A percentile compares a stretch with the other conserved stretches of the same genome.
Evolutionary conservation across 64 coral and sea anemone genomes (phyloP).

Genomic region (Porites lutea): DNA sequence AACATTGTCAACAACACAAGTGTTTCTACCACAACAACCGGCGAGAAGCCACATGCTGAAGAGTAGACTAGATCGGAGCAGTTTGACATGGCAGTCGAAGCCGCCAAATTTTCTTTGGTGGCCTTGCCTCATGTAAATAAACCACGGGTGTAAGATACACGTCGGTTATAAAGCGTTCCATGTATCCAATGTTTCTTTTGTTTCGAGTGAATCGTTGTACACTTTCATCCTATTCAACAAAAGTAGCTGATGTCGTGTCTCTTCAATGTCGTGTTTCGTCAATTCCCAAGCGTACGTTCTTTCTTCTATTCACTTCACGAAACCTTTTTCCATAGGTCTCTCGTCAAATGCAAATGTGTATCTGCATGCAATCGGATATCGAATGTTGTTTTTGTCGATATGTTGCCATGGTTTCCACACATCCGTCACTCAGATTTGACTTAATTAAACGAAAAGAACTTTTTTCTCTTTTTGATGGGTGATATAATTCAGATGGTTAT

Average conservation of each 20-base stretch:
- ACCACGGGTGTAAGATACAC: neutral
- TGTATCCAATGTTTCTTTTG: neutral
- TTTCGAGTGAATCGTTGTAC: neutral
- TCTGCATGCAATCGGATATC: conserved; percentile 34
- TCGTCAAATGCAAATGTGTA: neutral
- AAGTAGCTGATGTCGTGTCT: neutral
- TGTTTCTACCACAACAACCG: conserved; percentile 49
- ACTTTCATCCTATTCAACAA: neutral
- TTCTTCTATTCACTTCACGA: neutral
- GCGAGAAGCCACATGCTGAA: conserved; percentile 6
- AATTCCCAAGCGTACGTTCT: neutral
- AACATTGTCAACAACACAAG: conserved; percentile 75
- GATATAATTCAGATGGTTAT: neutral
- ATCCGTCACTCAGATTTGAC: neutral
- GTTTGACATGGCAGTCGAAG: neutral
- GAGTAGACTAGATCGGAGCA: conserved; percentile 15
- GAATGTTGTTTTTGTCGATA: conserved; percentile 39
- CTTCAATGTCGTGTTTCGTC: neutral
- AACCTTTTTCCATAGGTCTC: neutral
- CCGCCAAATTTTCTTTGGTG: conserved; percentile 30
- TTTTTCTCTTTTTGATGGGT: neutral
- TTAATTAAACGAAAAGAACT: neutral
- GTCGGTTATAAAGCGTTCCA: neutral
- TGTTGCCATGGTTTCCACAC: neutral
- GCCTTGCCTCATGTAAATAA: conserved; percentile 29